Base-by-base conservation (phyloP, 2,113 vertebrate genomes). In the Quiscalus mexicanus region DNA sequence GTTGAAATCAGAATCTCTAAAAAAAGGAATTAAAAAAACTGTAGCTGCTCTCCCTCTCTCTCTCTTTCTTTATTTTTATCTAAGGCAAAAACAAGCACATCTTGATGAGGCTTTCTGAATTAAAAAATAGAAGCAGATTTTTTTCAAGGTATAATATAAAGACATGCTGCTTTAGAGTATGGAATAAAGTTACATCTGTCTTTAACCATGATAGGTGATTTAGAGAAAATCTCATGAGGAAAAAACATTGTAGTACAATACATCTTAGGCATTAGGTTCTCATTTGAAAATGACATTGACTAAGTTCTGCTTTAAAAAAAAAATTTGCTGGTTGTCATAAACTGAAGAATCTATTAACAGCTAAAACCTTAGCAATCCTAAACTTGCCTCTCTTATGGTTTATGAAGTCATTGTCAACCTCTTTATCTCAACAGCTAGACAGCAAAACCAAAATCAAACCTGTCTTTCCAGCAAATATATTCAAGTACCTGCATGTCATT, bases 1-100 rank as follows among this genome's bases (percentile, higher is more conserved):
- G 95, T 89, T 94, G 82, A 81, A 97, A 96, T 93, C 84, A 94
- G 82, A 37, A 85, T 95, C 85, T 75, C 85, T 92, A 77, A 94
- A 96, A 96, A 82, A 68, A 81, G 55, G 41, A 63, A 85, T 35
- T 39, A 65, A 81, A 95, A 95, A 79, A 92, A 55, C 55, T 70
- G 35, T 44, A 94, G 68, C 35, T 89, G 75, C 35, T 55, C 55
- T 84, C 41, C 15, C n/a, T 22, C 47, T 42, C 82, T 62, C 41
- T 25, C 53, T 42, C 45, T 55, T 9, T 37, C 30, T 88, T 28
- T 71, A 62, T 94, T 95, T 89, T 85, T 83, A 93, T 92, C 71
- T 87, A 77, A 89, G 62, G 68, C 30, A 89, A 87, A 90, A 77
- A 21, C 62, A 87, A 87, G 74, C 67, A 91, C 49, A 82, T 90